Evolutionary conservation across 1,140 invertebrate species (phyloP), one percentile per base, ranked within the genome.

Genomic region (Macrobrachium rosenbergii): DNA sequence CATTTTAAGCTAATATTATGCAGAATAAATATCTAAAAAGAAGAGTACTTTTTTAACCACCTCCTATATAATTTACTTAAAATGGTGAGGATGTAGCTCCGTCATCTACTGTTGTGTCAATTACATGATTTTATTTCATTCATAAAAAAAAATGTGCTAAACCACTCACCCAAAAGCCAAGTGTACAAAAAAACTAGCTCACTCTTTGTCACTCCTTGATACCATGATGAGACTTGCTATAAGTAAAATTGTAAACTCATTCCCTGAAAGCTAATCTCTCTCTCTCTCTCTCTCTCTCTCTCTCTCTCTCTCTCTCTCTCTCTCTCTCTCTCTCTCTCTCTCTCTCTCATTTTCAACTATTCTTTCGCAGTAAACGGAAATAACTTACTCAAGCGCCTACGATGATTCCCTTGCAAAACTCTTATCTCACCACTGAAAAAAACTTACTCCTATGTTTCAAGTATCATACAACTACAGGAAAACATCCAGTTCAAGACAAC

Each of bases 1-100:
- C 72, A 87, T 77, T 82, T 82, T 82, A 88, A 77, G 86, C 79
- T 82, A 78, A 88, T 82, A 77, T 78, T 88, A 78, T 82, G 86
- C 72, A 87, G 45, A 72, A 72, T 72, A 72, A 72, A 77, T 77
- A 77, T 77, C 28, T 77, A 77, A 77, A 77, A 52, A 19, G 19
- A 58, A 77, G 67, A 21, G 37, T 72, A 23, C 21, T 72, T 72
- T 72, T n/a, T 72, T 21, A 28, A 72, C 67, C 67, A 72, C 67
- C 67, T 72, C 23, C 28, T 72, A 0, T n/a, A 28, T 28, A 0
- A n/a, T 3, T n/a, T 67, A 3, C 52, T 52, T 52, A 8, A n/a
- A n/a, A 52, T 10, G 52, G 2, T 52, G 28, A 37, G 28, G 28
- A 37, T 37, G 3, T 2, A 52, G 52, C 52, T 52, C 0, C 0